Conservation (phyloP, 2,113 vertebrate genomes). For the Malurus elegans region DNA sequence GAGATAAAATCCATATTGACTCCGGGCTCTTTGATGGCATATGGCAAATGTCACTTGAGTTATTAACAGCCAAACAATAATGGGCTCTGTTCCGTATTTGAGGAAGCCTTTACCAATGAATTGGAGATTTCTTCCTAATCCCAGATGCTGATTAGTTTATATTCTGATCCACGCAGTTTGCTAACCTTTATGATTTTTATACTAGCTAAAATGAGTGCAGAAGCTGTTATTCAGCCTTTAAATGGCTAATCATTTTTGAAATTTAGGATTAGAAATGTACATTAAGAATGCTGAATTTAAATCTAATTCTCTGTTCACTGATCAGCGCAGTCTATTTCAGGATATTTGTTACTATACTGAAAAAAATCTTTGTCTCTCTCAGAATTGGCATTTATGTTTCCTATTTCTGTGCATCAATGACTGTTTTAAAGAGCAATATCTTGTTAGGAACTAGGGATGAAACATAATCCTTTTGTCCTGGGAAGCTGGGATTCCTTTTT, state of each 20-base stretch:
- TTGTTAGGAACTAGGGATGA: slow-evolving; percentile 2
- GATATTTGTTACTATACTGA: neutral
- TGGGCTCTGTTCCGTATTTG: slow-evolving; percentile 27
- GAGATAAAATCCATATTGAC: slow-evolving; percentile 43
- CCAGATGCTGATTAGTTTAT: slow-evolving; percentile 51
- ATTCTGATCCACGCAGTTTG: slow-evolving; percentile 37
- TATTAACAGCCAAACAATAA: slow-evolving; percentile 58
- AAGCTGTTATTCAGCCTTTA: slow-evolving; percentile 27
- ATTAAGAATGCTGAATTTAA: slow-evolving; percentile 23
- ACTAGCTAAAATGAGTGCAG: neutral
- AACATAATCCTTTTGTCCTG: neutral
- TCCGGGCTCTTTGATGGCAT: neutral
- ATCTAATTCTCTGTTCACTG: slow-evolving; percentile 26
- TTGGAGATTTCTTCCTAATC: slow-evolving; percentile 53
- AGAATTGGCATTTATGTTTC: slow-evolving; percentile 32
- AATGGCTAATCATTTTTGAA: slow-evolving; percentile 50
- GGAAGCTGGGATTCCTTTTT: neutral
- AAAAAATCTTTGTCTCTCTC: neutral
- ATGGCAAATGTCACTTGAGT: slow-evolving; percentile 56
- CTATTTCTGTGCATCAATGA: neutral
- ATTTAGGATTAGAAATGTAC: slow-evolving; percentile 45
- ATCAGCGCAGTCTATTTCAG: neutral
- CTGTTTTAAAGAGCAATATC: slow-evolving; percentile 26
- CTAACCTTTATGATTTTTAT: slow-evolving; percentile 55
- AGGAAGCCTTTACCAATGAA: slow-evolving; percentile 42